Conservation (phyloP, 1,140 invertebrate genomes). For the Trichonephila clavipes region DNA sequence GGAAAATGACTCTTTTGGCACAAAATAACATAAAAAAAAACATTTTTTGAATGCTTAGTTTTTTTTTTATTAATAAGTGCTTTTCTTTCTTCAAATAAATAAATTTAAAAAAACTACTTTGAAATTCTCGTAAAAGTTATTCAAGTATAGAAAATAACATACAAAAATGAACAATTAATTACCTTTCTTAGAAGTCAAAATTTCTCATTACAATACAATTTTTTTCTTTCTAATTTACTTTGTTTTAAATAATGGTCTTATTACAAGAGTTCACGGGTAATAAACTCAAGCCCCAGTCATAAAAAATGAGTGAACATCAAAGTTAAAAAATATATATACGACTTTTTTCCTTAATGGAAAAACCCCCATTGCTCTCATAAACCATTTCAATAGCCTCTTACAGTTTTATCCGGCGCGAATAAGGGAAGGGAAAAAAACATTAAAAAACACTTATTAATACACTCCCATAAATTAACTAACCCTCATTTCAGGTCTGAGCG, state of each 20-base stretch:
- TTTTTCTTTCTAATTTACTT: constrained; percentile 12
- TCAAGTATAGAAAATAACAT: background rate
- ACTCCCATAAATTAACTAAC: constrained; percentile 68
- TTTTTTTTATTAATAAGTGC: background rate
- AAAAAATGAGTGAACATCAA: constrained; percentile 55
- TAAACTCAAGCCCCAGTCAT: constrained; percentile 43
- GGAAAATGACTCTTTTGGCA: no score
- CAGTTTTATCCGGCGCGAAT: background rate
- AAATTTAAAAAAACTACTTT: background rate
- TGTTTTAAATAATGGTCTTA: constrained; percentile 63
- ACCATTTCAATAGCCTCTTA: constrained; percentile 43
- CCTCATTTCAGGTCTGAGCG: background rate
- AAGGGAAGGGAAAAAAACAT: background rate
- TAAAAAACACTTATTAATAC: constrained; percentile 63
- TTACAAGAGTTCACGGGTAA: constrained; percentile 60
- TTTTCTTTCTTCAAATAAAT: background rate
- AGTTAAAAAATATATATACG: constrained; percentile 32
- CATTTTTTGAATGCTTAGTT: background rate
- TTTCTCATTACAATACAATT: background rate
- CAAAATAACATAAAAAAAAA: no score
- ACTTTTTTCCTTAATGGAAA: constrained; percentile 36
- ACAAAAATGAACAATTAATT: constrained; percentile 23
- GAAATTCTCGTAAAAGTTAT: background rate
- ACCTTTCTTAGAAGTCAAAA: background rate
- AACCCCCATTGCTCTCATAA: constrained; percentile 18